Evolutionary conservation across 1,140 invertebrate species (phyloP), one percentile per base, ranked within the genome.

Genomic region (Heliconius hermathena): DNA sequence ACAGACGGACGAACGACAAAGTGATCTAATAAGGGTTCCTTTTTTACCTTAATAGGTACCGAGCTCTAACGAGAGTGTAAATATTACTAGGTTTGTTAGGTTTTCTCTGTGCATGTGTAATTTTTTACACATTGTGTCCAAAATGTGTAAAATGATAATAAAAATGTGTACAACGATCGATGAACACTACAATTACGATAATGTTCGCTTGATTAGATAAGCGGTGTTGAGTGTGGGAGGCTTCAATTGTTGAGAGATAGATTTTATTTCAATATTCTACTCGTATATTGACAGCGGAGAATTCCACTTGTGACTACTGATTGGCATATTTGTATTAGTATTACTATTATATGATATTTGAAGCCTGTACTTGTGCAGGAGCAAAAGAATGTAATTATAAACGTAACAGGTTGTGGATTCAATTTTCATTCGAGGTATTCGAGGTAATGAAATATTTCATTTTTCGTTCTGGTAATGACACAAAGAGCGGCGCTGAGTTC

Each of bases 151-250:
- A 52, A 52, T 52, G 16, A 52, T 20, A 18, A 52, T n/a, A 66
- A 66, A 29, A 66, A 29, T 66, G 60, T 66, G 60, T 66, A 36
- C 74, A 26, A 75, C 74, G 74, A 75, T 75, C 74, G 57, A 75
- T 75, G 20, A 33, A 41, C 33, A n/a, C 33, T 66, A 54, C 74
- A 75, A 75, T 75, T 75, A 75, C 29, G 74, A 52, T 75, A 66
- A 75, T 75, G 54, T 60, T 75, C 54, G 18, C 5, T 60, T 41
- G 74, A 75, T 75, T 33, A 75, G 74, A 75, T 75, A 75, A 38
- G 73, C 49, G 11, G 8, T 22, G 18, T 20, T 3, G 46, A 46
- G 52, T 57, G 54, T 41, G 38, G 54, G 54, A 60, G 60, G 60
- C 22, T 66, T 66, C 60, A 29, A 66, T 29, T 66, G 60, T 66